A percentile compares a stretch with the other conserved stretches of the same genome.
Evolutionary conservation across 2,113 vertebrate genomes (phyloP).

Genomic region (Lynx canadensis): DNA sequence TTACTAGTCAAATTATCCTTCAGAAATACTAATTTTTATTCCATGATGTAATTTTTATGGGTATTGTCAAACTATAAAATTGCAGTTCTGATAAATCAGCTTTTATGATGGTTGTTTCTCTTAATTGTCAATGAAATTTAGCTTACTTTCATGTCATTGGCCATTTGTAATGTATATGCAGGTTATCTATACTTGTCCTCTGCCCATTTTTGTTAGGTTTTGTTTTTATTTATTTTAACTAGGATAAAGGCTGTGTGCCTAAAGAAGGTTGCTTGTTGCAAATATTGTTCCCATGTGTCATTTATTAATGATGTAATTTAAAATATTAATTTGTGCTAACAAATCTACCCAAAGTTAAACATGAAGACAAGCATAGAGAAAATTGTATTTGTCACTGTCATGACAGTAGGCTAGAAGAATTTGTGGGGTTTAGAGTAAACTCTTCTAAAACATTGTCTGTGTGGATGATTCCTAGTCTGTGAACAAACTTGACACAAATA

Average conservation of each 20-base stretch:
- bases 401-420: not conserved
- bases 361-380: not conserved
- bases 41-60: not conserved
- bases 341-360: slow-evolving; percentile 21
- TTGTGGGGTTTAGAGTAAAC: not conserved
- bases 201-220: not conserved
- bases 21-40: not conserved
- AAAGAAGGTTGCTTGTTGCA: not conserved
- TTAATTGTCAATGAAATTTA: not conserved
- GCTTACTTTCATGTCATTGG: not conserved
- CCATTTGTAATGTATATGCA: not conserved
- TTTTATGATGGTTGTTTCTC: not conserved
- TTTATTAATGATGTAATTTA: not conserved
- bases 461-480: not conserved
- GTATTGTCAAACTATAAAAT: not conserved
- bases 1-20: not conserved
- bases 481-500: not conserved
- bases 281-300: not conserved
- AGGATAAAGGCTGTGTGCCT: not conserved
- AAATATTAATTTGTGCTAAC: not conserved
- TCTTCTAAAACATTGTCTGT: not conserved
- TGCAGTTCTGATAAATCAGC: not conserved
- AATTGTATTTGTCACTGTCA: not conserved
- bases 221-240: not conserved
- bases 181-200: not conserved